phyloP scores from a whole-genome alignment of 2,888 invertebrate genomes.

The Hemistola chrysoprasaria region DNA sequence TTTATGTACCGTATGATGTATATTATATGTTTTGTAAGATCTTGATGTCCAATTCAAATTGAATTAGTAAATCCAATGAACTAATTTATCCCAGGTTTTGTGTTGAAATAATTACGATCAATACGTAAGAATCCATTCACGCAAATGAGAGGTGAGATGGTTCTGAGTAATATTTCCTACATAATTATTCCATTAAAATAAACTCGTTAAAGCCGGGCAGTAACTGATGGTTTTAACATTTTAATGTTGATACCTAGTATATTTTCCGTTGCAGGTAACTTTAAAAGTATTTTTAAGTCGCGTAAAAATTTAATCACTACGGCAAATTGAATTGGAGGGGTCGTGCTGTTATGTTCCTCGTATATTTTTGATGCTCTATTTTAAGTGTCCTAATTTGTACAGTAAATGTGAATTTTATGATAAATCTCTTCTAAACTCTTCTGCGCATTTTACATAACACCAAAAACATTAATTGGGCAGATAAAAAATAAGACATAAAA shows the following conservation, averaged over 20 bases:
- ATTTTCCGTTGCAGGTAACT: conserved; percentile 33
- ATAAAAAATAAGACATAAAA: too few species aligned
- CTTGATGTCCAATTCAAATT: too few species aligned
- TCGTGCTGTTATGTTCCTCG: conserved; percentile 17
- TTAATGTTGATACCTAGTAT: conserved; percentile 40
- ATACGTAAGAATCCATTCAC: conserved; percentile 14
- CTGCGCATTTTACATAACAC: too few species aligned
- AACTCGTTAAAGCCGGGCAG: conserved; percentile 49
- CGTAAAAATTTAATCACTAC: conserved; percentile 58
- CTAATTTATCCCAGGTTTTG: too few species aligned
- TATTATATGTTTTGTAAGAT: too few species aligned
- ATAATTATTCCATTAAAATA: conserved; percentile 63
- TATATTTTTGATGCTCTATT: conserved; percentile 20
- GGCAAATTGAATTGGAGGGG: conserved; percentile 52
- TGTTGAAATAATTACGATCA: too few species aligned
- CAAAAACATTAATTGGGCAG: too few species aligned
- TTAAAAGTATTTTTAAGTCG: conserved; percentile 55
- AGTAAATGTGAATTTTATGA: too few species aligned
- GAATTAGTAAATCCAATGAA: too few species aligned
- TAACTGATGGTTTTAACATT: conserved; percentile 43
- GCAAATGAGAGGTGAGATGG: conserved; percentile 30
- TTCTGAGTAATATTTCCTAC: conserved; percentile 52
- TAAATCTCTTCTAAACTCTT: too few species aligned
- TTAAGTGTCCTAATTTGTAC: conserved; percentile 6
- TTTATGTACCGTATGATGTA: too few species aligned